phyloP scores from a whole-genome alignment of 2,113 vertebrate genomes.

The Phylloscopus trochilus region DNA sequence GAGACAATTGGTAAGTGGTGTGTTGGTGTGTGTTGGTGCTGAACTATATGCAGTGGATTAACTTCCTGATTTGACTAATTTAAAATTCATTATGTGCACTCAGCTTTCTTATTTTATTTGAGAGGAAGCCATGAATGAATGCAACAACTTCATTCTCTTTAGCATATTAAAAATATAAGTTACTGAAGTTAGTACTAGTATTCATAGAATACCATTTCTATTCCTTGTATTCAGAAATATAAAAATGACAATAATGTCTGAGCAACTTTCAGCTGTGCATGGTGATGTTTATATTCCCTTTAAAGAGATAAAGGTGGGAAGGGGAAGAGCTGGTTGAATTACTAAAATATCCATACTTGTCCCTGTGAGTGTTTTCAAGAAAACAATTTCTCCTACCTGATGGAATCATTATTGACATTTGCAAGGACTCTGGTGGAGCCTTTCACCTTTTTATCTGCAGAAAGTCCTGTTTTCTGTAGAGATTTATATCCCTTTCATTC shows the following conservation, averaged over 20 bases:
- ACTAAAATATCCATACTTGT: neutral
- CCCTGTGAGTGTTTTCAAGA: neutral
- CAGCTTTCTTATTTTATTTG: neutral
- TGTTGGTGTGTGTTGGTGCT: neutral
- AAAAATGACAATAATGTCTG: neutral
- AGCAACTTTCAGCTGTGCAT: neutral
- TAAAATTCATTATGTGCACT: neutral
- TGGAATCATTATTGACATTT: neutral
- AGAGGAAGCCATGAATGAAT: neutral
- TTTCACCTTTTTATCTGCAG: neutral
- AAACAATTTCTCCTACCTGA: neutral
- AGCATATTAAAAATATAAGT: neutral
- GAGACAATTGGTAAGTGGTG: neutral
- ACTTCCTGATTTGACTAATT: neutral
- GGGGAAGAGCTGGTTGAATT: neutral
- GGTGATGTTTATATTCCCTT: neutral
- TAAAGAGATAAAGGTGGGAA: neutral
- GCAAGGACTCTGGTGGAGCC: neutral
- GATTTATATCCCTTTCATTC: neutral
- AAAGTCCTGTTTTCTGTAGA: neutral
- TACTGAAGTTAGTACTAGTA: neutral
- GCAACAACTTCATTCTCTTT: neutral
- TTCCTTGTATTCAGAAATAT: neutral
- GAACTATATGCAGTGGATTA: neutral
- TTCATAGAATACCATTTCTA: neutral